Base-by-base conservation (phyloP, 2,797 vertebrate species). In the Phaenicophaeus curvirostris region DNA sequence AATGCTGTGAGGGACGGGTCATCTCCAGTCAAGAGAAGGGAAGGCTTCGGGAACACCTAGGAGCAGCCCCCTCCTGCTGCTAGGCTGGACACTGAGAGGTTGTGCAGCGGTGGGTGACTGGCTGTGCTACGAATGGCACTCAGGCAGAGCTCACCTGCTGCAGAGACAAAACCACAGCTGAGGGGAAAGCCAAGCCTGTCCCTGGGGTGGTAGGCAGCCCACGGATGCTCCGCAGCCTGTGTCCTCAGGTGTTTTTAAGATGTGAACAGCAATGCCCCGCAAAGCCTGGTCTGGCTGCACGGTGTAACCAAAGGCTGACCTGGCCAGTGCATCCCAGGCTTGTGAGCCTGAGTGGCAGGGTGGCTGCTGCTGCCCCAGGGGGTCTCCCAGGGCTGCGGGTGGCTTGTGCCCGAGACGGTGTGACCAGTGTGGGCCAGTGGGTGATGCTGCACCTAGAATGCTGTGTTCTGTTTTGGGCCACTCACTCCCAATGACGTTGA, bases 21-120 rank as follows among this genome's bases (percentile, higher is more conserved):
- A n/a, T 35, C 14, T 35, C 58, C n/a, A 14, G 25, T 3, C 14
- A 14, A 41, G 6, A 39, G 14, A 25, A 1, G 5, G 8, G 13
- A 12, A 55, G 30, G 6, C 25, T 50, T 27, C 11, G 17, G 4
- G 48, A 19, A 6, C 21, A 18, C 18, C 48, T 42, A 14, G 8
- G 27, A 5, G 11, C 30, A 65, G 35, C 6, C 51, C 5, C 13
- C 19, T 28, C 23, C 11, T 2, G 14, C 25, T 2, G 12, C 39
- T 12, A 5, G 17, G 13, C 31, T 15, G 28, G 72, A 7, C 19
- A 8, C 2, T 1, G 14, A 15, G 6, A 7, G 18, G 2, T 28
- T 2, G 13, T 1, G 3, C 19, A 6, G 19, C 0, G 11, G 3
- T 3, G 41, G 41, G 5, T 2, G 11, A 8, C 28, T 3, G 67